Percentiles rank a stretch among this genome's conserved stretches.
Conservation (phyloP, 2,113 vertebrate species). For the Gymnogyps californianus region DNA sequence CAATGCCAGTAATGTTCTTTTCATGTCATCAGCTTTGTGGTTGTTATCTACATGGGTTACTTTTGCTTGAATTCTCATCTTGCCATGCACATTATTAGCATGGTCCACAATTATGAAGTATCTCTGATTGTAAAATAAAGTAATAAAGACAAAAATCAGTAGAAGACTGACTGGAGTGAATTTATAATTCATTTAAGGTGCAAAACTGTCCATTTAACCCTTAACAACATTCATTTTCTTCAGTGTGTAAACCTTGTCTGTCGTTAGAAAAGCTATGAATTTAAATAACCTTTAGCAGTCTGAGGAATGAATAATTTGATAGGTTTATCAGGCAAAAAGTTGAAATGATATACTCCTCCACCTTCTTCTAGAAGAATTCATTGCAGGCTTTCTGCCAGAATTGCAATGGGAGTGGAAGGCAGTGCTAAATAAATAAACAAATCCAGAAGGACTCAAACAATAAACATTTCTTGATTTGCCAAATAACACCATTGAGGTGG, state of each 20-base stretch:
- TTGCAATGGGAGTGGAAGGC: background rate
- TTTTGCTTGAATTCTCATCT: slow-evolving; percentile 52
- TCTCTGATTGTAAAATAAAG: slow-evolving; percentile 59
- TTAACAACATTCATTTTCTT: slow-evolving; percentile 64
- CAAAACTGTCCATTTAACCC: slow-evolving; percentile 62
- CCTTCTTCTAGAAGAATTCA: slow-evolving; percentile 12
- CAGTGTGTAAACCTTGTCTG: slow-evolving; percentile 49
- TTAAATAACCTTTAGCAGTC: slow-evolving; percentile 65
- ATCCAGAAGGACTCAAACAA: slow-evolving; percentile 3
- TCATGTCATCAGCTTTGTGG: background rate
- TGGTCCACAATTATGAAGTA: slow-evolving; percentile 39
- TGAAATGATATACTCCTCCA: background rate
- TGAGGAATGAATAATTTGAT: slow-evolving; percentile 69
- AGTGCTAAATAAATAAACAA: background rate
- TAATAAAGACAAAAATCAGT: slow-evolving; percentile 47
- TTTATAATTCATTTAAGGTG: slow-evolving; percentile 58
- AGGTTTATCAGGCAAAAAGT: slow-evolving; percentile 54
- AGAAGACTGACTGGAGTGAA: slow-evolving; percentile 33
- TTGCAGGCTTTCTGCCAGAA: slow-evolving; percentile 34
- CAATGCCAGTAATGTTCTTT: background rate
- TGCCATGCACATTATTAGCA: slow-evolving; percentile 44
- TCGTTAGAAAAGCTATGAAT: slow-evolving; percentile 68
- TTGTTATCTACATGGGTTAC: background rate
- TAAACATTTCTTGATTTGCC: slow-evolving; percentile 11
- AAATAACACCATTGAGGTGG: background rate